phyloP scores from a whole-genome alignment of 2,113 vertebrate species.

The Gavialis gangeticus region DNA sequence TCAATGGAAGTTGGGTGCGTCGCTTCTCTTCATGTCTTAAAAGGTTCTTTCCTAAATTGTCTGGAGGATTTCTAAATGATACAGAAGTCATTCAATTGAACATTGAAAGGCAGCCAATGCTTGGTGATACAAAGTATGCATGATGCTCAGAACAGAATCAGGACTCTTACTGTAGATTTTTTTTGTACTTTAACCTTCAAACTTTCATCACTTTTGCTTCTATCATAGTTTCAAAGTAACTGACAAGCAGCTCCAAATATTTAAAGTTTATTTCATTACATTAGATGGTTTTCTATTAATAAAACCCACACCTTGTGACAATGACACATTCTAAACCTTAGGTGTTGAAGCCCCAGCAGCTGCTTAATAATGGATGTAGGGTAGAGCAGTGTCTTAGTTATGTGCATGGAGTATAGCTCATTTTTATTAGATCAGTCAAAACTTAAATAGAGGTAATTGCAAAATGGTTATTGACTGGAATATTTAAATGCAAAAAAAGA shows the following conservation, averaged over 20 bases:
- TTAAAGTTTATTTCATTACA: background rate
- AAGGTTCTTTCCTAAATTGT: background rate
- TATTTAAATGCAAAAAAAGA: background rate
- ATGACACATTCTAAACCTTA: background rate
- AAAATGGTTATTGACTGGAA: background rate
- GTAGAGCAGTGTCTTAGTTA: background rate
- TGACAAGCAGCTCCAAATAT: background rate
- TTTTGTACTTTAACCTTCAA: background rate
- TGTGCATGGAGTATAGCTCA: background rate
- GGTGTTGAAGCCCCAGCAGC: background rate
- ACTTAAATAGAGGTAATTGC: background rate
- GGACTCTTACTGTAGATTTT: background rate
- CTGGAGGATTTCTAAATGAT: background rate
- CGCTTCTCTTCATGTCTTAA: background rate
- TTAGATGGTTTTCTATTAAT: background rate
- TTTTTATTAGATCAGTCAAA: background rate
- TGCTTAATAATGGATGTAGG: background rate
- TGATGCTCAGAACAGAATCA: background rate
- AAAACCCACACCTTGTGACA: background rate
- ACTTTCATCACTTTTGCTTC: background rate
- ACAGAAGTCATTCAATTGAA: background rate
- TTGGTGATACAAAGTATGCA: background rate
- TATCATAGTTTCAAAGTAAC: background rate
- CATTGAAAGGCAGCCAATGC: background rate
- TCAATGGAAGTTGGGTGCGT: background rate